phyloP scores from a whole-genome alignment of 1,140 invertebrate genomes.

The Brachionus rotundiformis region DNA sequence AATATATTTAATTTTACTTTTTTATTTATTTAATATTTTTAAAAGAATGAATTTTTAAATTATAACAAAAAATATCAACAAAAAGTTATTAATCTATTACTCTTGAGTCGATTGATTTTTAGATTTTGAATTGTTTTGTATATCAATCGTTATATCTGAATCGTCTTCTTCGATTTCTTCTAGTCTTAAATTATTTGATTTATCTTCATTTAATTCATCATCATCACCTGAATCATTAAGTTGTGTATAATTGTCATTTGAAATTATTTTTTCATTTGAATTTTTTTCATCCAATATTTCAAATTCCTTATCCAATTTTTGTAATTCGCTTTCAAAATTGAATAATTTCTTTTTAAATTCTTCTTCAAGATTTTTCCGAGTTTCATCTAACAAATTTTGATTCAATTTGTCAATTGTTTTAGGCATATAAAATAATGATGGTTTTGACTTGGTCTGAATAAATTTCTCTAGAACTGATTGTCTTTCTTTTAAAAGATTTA shows the following conservation, averaged over 20 bases:
- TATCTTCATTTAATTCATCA: background rate
- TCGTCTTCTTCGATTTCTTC: background rate
- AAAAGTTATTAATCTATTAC: too few relatives aligned
- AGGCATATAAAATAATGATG: slow-evolving; percentile 35
- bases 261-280: background rate
- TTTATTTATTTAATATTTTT: too few relatives aligned
- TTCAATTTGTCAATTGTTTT: slow-evolving; percentile 5
- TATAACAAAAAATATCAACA: too few relatives aligned
- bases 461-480: slow-evolving; percentile 9
- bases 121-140: background rate
- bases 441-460: slow-evolving; percentile 38
- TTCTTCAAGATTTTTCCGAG: background rate
- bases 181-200: background rate
- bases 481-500: background rate
- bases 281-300: too few relatives aligned
- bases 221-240: background rate
- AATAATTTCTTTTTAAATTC: background rate
- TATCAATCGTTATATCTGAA: background rate
- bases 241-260: too few relatives aligned
- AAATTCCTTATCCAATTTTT: background rate
- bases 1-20: too few relatives aligned
- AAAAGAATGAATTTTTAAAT: too few relatives aligned
- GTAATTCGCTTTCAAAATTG: background rate
- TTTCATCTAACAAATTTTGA: background rate
- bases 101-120: too few relatives aligned